A percentile compares a stretch with the other conserved stretches of the same genome.
These are phyloP conservation scores for Bergia sp. DNA, from an alignment of 92 coral and sea anemone species.

Conservation along the genomic window DNA sequence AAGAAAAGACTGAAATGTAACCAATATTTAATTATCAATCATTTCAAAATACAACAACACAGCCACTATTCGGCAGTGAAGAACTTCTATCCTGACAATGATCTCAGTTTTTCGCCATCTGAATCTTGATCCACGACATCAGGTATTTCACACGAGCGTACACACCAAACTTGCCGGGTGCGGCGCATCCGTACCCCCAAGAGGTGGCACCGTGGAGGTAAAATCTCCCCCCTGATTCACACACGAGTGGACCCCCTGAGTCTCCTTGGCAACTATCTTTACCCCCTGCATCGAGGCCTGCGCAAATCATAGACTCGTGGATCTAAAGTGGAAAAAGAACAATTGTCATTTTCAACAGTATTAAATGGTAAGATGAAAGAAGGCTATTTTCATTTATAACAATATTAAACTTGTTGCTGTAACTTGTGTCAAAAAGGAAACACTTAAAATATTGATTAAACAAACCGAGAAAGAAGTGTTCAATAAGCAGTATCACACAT, in stretches of 20 bases:
- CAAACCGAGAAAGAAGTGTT: too few species aligned
- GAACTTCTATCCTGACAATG: too few species aligned
- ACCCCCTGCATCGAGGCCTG: conserved; percentile 33
- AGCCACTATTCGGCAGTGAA: too few species aligned
- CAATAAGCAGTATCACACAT: too few species aligned
- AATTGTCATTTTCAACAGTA: background rate
- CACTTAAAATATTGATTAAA: too few species aligned
- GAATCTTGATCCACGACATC: conserved; percentile 40
- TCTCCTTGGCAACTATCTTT: conserved; percentile 46
- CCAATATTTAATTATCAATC: too few species aligned
- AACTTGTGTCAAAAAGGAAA: too few species aligned
- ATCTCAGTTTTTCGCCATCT: conserved; percentile 20
- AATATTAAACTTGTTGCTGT: too few species aligned
- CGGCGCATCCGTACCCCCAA: conserved; percentile 40
- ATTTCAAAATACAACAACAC: too few species aligned
- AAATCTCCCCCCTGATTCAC: conserved; percentile 38
- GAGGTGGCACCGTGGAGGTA: conserved; percentile 45
- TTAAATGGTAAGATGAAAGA: background rate
- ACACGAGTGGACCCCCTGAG: conserved; percentile 37
- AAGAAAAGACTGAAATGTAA: too few species aligned
- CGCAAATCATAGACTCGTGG: conserved; percentile 42
- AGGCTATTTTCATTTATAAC: background rate
- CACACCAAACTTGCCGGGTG: conserved; percentile 37
- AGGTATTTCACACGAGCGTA: conserved; percentile 45
- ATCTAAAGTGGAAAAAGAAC: conserved; percentile 12